Conservation (phyloP, 30 jellyfish, hydroid and myxozoan genomes). For the Clytia hemisphaerica region DNA sequence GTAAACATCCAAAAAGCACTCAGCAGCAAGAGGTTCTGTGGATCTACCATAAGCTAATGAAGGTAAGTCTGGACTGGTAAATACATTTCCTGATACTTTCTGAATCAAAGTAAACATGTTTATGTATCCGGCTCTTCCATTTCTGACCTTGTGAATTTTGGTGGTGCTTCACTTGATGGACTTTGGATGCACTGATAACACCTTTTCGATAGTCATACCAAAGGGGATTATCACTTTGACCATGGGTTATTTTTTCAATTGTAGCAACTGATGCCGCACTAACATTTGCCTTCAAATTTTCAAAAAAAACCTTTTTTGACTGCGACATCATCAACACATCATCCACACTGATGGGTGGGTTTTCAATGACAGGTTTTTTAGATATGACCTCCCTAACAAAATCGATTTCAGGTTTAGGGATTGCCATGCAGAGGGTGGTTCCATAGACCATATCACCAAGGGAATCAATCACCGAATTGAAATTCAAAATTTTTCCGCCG, state of each 20-base stretch:
- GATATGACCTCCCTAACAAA: background rate
- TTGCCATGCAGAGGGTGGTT: conserved; percentile 6
- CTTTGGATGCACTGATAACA: conserved; percentile 35
- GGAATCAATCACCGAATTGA: too few species aligned
- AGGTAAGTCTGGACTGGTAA: too few species aligned
- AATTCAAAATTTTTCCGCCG: too few species aligned
- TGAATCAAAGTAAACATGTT: conserved; percentile 7
- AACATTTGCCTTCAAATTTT: too few species aligned
- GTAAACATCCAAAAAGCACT: background rate
- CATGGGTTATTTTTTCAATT: conserved; percentile 26
- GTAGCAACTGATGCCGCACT: background rate
- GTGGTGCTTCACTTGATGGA: conserved; percentile 23
- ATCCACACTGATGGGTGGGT: too few species aligned
- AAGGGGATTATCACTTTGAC: conserved; percentile 31
- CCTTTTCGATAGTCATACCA: conserved; percentile 24
- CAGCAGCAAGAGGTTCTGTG: conserved; percentile 19
- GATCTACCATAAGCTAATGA: conserved; percentile 18
- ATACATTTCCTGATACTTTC: conserved; percentile 20
- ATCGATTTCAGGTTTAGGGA: background rate
- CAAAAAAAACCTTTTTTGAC: too few species aligned
- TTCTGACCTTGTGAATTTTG: background rate
- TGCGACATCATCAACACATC: too few species aligned
- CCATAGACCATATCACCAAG: too few species aligned
- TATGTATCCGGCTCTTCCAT: too few species aligned
- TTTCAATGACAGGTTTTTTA: background rate